phyloP scores from a whole-genome alignment of 2,113 vertebrate species.

The Talpa occidentalis region DNA sequence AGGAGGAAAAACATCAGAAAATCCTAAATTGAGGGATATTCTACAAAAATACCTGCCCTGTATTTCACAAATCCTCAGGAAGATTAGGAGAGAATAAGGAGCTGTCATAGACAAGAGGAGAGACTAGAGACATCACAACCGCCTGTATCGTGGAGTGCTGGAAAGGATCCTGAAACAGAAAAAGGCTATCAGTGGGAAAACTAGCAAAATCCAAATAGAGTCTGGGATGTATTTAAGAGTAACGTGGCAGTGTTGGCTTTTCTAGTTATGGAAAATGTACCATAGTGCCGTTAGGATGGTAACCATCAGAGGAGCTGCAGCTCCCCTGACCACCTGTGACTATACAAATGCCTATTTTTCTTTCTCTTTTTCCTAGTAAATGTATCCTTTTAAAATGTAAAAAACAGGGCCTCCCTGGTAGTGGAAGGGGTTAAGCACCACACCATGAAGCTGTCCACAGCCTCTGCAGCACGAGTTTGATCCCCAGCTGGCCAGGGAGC shows the following conservation, averaged over 20 bases:
- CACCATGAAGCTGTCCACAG: no score
- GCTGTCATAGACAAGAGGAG: background rate
- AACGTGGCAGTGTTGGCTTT: background rate
- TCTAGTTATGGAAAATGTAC: background rate
- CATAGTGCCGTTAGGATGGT: background rate
- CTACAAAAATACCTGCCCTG: background rate
- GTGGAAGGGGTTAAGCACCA: no score
- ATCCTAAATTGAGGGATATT: background rate
- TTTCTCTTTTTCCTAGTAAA: no score
- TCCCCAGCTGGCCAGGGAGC: no score
- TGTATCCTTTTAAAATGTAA: no score
- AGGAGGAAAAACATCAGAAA: background rate
- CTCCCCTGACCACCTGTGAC: no score
- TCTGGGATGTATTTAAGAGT: background rate
- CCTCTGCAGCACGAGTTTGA: no score
- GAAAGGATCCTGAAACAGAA: background rate
- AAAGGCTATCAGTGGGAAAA: background rate
- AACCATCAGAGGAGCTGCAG: no score
- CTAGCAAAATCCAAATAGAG: background rate
- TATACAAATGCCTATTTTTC: no score
- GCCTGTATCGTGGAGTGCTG: background rate
- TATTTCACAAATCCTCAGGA: background rate
- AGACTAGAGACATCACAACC: background rate
- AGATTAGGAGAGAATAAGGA: conserved; percentile 32
- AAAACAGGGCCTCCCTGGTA: background rate